phyloP scores from a whole-genome alignment of 2,113 vertebrate species.

The Onychostoma macrolepis region DNA sequence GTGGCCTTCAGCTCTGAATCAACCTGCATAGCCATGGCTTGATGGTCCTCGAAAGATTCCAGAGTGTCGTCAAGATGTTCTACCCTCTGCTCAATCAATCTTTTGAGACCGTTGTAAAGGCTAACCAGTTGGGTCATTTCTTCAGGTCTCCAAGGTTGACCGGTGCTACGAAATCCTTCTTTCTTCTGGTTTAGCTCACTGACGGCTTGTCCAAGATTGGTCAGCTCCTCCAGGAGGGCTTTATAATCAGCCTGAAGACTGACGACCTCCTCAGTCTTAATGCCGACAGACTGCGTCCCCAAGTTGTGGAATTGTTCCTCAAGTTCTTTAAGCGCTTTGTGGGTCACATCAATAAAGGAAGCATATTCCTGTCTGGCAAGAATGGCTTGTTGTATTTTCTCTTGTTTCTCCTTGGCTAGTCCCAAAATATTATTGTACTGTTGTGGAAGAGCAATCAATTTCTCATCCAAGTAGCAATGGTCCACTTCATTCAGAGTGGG shows the following conservation, averaged over 20 bases:
- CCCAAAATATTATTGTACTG: conserved; percentile 86
- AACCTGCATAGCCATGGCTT: conserved; percentile 76
- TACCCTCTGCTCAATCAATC: conserved; percentile 79
- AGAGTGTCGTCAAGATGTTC: conserved; percentile 78
- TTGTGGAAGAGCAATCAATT: conserved; percentile 88
- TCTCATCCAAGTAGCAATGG: conserved; percentile 90
- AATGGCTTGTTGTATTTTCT: conserved; percentile 88
- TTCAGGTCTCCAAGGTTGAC: conserved; percentile 87
- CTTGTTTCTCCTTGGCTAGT: conserved; percentile 91
- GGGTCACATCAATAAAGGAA: conserved; percentile 87
- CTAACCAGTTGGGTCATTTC: conserved; percentile 83
- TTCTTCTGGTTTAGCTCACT: conserved; percentile 91
- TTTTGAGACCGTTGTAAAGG: conserved; percentile 80
- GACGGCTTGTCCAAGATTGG: conserved; percentile 81
- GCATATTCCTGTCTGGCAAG: conserved; percentile 86
- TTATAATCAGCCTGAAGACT: conserved; percentile 80
- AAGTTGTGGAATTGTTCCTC: conserved; percentile 86
- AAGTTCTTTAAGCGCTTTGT: conserved; percentile 86
- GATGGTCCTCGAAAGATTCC: conserved; percentile 79
- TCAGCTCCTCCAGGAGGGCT: conserved; percentile 79
- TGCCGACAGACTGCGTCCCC: conserved; percentile 78
- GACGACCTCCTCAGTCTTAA: conserved; percentile 78
- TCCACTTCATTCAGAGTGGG: conserved; percentile 91
- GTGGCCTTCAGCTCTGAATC: conserved; percentile 78
- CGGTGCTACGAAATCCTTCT: conserved; percentile 88